These are phyloP conservation scores for Ips typographus DNA, from an alignment of 1,140 invertebrate species.

Conservation along the genomic window DNA sequence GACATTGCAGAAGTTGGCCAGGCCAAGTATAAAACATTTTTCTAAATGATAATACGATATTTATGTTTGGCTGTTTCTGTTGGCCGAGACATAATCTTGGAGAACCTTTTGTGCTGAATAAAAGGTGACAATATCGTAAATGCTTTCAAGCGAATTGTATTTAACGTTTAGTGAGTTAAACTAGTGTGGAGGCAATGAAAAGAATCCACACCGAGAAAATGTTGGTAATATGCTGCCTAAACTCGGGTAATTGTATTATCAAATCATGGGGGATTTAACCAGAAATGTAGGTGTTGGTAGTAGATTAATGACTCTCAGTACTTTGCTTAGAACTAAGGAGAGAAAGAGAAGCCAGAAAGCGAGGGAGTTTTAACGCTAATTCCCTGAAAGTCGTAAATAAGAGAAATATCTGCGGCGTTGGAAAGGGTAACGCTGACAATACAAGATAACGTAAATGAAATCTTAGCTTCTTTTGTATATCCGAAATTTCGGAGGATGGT, in stretches of 20 bases:
- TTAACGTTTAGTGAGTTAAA: too few relatives aligned
- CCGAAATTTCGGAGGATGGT: not conserved
- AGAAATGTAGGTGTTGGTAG: constrained; percentile 18
- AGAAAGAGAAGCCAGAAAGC: not conserved
- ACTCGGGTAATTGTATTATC: constrained; percentile 17
- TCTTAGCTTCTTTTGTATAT: constrained; percentile 1
- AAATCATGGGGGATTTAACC: constrained; percentile 17
- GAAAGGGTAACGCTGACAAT: not conserved
- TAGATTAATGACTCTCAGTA: constrained; percentile 11
- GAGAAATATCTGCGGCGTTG: constrained; percentile 5
- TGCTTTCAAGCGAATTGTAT: not conserved
- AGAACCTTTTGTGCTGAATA: too few relatives aligned
- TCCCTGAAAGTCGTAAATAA: constrained; percentile 9
- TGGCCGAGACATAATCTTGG: too few relatives aligned
- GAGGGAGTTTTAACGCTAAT: constrained; percentile 15
- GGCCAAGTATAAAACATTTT: constrained; percentile 28
- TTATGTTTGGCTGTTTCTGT: constrained; percentile 2
- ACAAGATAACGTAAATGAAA: not conserved
- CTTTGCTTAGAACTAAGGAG: constrained; percentile 8
- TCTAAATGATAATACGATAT: constrained; percentile 28
- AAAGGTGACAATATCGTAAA: too few relatives aligned
- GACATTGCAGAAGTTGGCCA: constrained; percentile 26
- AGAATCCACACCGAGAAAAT: not conserved
- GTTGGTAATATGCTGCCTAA: not conserved
- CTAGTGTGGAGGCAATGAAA: not conserved